Evolutionary conservation across 2,797 vertebrate species (phyloP), one percentile per base, ranked within the genome.

Genomic region (Merluccius polli): DNA sequence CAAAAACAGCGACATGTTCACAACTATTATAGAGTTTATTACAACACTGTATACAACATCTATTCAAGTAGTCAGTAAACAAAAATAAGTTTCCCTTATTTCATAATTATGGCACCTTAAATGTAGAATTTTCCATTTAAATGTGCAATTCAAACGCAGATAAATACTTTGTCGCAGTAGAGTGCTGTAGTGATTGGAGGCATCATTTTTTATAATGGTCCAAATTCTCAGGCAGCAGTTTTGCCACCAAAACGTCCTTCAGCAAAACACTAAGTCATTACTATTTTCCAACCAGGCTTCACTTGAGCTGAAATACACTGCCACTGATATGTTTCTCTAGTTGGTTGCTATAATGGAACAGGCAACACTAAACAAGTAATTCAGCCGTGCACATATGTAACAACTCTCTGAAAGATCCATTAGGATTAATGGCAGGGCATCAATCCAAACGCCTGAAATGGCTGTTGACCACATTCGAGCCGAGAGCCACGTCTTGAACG

Each of bases 41-140:
- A 65, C 59, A 65, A 65, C 11, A 24, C 27, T 65, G n/a, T 65
- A 65, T 65, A 65, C 59, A 65, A 65, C 59, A 65, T 65, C 24
- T 65, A 27, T 65, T 65, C 59, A 65, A 27, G 59, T 65, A 65
- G 24, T 65, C 24, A 3, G 59, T 65, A 65, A 65, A 65, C 24
- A 27, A 52, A 52, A 27, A 27, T 27, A 65, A 65, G 59, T 27
- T 27, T 59, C 52, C 59, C 11, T 11, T 27, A 27, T 65, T 65
- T 65, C n/a, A 27, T 65, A 65, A 24, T 59, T 59, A 59, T 59
- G 52, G 59, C 59, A 65, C 59, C 59, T 65, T 27, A 65, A 65
- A 65, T 4, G 24, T 27, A 63, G 24, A 27, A 65, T 27, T 65
- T 3, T 9, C 10, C 59, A 65, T 65, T 65, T 59, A 27, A 65